Percentiles rank a stretch among this genome's conserved stretches.
phyloP scores from a whole-genome alignment of 2,888 invertebrate species.

The Therioaphis trifolii region DNA sequence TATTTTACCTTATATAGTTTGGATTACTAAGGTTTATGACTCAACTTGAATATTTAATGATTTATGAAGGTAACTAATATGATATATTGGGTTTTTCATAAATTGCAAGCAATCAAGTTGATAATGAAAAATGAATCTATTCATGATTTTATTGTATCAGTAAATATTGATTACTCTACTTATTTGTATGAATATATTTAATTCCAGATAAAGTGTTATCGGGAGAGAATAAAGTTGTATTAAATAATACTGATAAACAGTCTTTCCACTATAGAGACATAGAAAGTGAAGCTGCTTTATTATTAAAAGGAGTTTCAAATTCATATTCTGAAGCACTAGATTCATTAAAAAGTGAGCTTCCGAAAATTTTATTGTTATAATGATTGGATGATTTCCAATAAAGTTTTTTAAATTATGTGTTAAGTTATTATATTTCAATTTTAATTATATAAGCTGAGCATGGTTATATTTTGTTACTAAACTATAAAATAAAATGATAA shows the following conservation, averaged over 20 bases:
- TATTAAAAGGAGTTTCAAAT: conserved; percentile 45
- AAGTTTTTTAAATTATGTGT: background rate
- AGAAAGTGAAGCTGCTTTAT: conserved; percentile 27
- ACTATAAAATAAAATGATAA: conserved; percentile 7
- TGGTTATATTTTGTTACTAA: background rate
- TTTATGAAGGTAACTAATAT: too few species aligned
- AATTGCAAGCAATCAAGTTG: too few species aligned
- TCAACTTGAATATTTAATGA: too few species aligned
- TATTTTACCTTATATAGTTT: too few species aligned
- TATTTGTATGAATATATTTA: too few species aligned
- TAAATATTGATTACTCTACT: too few species aligned
- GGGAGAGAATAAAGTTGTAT: background rate
- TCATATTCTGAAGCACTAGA: conserved; percentile 46
- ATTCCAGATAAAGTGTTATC: conserved; percentile 7
- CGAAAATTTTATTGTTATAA: too few species aligned
- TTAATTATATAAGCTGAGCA: background rate
- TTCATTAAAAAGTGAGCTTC: conserved; percentile 47
- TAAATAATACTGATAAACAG: conserved; percentile 11
- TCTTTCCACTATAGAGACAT: background rate
- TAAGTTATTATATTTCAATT: background rate
- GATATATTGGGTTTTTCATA: too few species aligned
- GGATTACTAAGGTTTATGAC: too few species aligned
- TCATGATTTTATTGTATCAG: too few species aligned
- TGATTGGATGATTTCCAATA: too few species aligned
- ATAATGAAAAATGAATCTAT: too few species aligned